phyloP scores from a whole-genome alignment of 2,113 vertebrate species.

The Pungitius pungitius region DNA sequence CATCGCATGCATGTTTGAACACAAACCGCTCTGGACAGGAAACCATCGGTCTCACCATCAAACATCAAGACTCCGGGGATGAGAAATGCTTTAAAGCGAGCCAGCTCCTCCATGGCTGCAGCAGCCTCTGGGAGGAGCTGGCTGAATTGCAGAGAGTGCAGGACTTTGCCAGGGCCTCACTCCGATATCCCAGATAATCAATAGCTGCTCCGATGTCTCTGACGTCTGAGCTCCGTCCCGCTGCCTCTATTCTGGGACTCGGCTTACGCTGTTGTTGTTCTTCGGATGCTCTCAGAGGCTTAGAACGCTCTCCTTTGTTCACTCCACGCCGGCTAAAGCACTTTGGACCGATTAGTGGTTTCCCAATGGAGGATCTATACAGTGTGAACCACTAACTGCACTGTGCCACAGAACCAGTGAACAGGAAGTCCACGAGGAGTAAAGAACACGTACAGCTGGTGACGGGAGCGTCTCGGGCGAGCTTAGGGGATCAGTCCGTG shows the following conservation, averaged over 20 bases:
- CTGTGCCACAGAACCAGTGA: not conserved
- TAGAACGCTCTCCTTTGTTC: slow-evolving; percentile 8
- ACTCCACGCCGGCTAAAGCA: not conserved
- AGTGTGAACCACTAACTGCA: too few relatives aligned
- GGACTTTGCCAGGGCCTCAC: slow-evolving; percentile 43
- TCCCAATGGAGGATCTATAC: not conserved
- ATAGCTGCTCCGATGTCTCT: slow-evolving; percentile 46
- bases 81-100: not conserved
- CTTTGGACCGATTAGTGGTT: not conserved
- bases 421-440: not conserved
- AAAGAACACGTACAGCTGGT: not conserved
- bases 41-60: not conserved
- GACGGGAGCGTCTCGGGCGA: not conserved
- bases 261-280: slow-evolving; percentile 15
- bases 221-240: slow-evolving; percentile 33
- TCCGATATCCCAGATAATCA: slow-evolving; percentile 59
- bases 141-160: slow-evolving; percentile 56
- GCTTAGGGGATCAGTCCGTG: slow-evolving; percentile 6
- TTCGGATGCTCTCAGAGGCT: not conserved
- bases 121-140: slow-evolving; percentile 3
- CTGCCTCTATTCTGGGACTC: slow-evolving; percentile 45
- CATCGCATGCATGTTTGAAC: not conserved
- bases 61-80: not conserved
- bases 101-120: too few relatives aligned
- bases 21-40: not conserved